A percentile compares a stretch with the other conserved stretches of the same genome.
These are phyloP conservation scores for Pleuronectes platessa DNA, from an alignment of 2,113 vertebrate genomes.

Conservation along the genomic window DNA sequence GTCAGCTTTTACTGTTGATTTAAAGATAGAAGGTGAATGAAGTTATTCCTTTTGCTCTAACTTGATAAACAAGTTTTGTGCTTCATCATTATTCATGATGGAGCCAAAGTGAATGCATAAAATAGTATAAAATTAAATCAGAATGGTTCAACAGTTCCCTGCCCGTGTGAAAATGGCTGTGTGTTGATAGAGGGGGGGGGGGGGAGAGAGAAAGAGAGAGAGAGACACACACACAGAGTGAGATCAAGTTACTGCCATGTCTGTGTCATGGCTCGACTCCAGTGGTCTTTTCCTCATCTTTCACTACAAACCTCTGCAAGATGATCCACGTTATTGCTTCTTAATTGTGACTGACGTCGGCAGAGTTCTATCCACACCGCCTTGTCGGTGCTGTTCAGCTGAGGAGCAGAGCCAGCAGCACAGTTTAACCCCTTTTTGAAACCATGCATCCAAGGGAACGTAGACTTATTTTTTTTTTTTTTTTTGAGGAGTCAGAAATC, in stretches of 20 bases:
- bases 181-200: constrained; percentile 16
- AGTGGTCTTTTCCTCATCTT: constrained; percentile 61
- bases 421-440: constrained; percentile 9
- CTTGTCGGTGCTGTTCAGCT: constrained; percentile 1
- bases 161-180: constrained; percentile 43
- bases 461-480: neutral
- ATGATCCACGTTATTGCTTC: constrained; percentile 63
- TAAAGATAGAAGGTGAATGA: neutral
- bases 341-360: constrained; percentile 62
- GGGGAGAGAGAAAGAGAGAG: neutral
- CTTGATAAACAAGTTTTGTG: neutral
- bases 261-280: constrained; percentile 67
- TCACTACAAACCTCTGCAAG: constrained; percentile 47
- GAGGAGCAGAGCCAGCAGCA: constrained; percentile 3
- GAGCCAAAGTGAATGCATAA: constrained; percentile 27
- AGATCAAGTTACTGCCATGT: constrained; percentile 68
- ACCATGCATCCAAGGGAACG: constrained; percentile 20
- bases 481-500: neutral
- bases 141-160: constrained; percentile 31
- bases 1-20: neutral
- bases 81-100: constrained; percentile 28
- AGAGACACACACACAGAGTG: constrained; percentile 8
- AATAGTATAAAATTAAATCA: constrained; percentile 39
- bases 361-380: constrained; percentile 2
- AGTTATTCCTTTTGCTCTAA: neutral